These are phyloP conservation scores for Procambarus clarkii DNA, from an alignment of 1,140 invertebrate species.

Conservation along the genomic window DNA sequence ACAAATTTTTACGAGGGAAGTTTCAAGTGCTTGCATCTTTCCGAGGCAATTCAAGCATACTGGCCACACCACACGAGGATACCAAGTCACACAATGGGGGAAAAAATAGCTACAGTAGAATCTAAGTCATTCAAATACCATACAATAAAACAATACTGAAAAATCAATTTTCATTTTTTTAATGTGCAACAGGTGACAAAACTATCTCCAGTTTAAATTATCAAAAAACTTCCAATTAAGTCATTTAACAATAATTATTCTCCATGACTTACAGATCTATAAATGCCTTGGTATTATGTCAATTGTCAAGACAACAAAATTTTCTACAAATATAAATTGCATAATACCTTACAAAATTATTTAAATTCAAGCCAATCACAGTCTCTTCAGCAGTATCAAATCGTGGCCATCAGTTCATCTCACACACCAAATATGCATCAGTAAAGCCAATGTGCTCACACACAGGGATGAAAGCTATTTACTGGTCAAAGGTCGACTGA, in stretches of 20 bases:
- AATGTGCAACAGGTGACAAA: background rate
- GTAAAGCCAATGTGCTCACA: constrained; percentile 33
- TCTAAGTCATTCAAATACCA: no score
- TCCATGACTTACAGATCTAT: background rate
- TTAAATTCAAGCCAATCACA: background rate
- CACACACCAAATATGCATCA: constrained; percentile 18
- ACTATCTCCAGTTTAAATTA: background rate
- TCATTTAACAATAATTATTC: background rate
- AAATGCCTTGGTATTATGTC: background rate
- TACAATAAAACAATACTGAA: background rate
- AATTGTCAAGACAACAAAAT: background rate
- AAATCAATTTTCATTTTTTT: background rate
- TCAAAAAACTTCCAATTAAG: background rate
- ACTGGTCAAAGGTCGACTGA: constrained; percentile 38
- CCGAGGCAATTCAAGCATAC: background rate
- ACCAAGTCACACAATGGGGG: background rate
- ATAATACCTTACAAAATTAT: background rate
- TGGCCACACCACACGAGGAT: background rate
- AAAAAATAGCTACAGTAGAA: background rate
- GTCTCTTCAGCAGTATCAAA: background rate
- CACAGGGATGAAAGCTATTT: constrained; percentile 19
- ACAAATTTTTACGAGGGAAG: background rate
- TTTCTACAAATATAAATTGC: background rate
- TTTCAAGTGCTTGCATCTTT: background rate
- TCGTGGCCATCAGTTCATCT: background rate